These are phyloP conservation scores for Caenorhabditis auriculariae DNA, from an alignment of 2,888 invertebrate genomes.

Conservation along the genomic window DNA sequence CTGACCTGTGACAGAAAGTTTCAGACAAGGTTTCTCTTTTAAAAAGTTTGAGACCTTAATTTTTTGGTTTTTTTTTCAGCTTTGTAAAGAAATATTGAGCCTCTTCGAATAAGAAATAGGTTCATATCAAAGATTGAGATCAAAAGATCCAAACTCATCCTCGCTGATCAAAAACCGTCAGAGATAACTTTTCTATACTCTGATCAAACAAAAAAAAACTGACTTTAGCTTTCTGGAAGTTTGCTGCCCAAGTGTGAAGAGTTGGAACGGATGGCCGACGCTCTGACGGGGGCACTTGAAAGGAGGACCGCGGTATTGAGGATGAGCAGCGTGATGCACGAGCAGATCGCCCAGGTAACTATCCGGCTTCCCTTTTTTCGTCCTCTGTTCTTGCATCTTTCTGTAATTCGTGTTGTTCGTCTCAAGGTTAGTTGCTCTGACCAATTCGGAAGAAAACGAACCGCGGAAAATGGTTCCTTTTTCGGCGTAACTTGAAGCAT, in stretches of 20 bases:
- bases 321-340: slow-evolving; percentile 85
- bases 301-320: slow-evolving; percentile 74
- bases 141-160: too few relatives aligned
- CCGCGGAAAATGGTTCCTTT: too few relatives aligned
- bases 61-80: slow-evolving; percentile 18
- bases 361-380: too few relatives aligned
- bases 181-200: background rate
- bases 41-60: too few relatives aligned
- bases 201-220: background rate
- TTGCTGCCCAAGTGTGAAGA: slow-evolving; percentile 94
- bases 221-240: slow-evolving; percentile 74
- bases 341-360: slow-evolving; percentile 70
- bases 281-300: slow-evolving; percentile 75
- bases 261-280: slow-evolving; percentile 81
- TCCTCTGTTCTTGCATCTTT: too few relatives aligned
- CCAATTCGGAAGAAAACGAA: too few relatives aligned
- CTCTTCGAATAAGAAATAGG: background rate
- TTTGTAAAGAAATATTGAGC: slow-evolving; percentile 2
- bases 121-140: background rate
- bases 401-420: too few relatives aligned
- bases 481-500: too few relatives aligned
- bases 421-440: too few relatives aligned
- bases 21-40: too few relatives aligned
- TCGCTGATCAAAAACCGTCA: slow-evolving; percentile 70
- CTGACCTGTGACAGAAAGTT: too few relatives aligned